Evolutionary conservation across 2,113 vertebrate genomes (phyloP).

Genomic region (Xenopus borealis): DNA sequence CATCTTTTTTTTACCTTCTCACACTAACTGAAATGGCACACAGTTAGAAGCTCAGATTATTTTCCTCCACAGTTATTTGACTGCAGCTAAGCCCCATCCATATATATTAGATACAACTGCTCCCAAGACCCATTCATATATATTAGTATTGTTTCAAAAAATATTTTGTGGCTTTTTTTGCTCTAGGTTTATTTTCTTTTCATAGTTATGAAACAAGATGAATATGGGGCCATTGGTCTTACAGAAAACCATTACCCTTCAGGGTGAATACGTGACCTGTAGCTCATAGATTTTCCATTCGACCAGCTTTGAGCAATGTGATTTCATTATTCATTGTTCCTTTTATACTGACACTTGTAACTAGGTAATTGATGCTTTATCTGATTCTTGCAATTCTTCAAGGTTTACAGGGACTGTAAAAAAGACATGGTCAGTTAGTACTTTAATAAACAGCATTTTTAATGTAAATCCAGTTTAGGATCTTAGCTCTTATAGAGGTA

Average conservation of each 20-base stretch:
- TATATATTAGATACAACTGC: slow-evolving; percentile 10
- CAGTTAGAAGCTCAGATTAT: slow-evolving; percentile 24
- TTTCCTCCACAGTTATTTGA: slow-evolving; percentile 5
- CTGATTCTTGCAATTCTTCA: slow-evolving; percentile 3
- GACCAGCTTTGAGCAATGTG: slow-evolving; percentile 27
- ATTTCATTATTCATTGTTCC: slow-evolving; percentile 40
- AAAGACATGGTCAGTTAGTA: neutral
- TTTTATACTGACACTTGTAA: slow-evolving; percentile 38
- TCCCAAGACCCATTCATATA: too few relatives aligned
- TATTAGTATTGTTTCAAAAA: slow-evolving; percentile 36
- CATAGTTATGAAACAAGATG: slow-evolving; percentile 32
- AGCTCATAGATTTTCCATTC: slow-evolving; percentile 37
- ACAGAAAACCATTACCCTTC: slow-evolving; percentile 45
- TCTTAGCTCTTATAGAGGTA: too few relatives aligned
- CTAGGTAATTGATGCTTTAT: slow-evolving; percentile 28
- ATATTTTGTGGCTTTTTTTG: slow-evolving; percentile 28
- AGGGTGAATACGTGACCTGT: slow-evolving; percentile 38
- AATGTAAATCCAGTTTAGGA: too few relatives aligned
- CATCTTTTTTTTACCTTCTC: neutral
- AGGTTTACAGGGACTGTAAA: neutral
- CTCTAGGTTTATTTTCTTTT: slow-evolving; percentile 16
- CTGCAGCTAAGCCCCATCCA: slow-evolving; percentile 8
- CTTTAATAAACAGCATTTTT: neutral
- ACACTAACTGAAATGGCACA: slow-evolving; percentile 1
- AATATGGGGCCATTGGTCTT: slow-evolving; percentile 34